Percentiles rank a stretch among this genome's conserved stretches.
phyloP scores from a whole-genome alignment of 2,797 vertebrate genomes.

The Antrozous pallidus region DNA sequence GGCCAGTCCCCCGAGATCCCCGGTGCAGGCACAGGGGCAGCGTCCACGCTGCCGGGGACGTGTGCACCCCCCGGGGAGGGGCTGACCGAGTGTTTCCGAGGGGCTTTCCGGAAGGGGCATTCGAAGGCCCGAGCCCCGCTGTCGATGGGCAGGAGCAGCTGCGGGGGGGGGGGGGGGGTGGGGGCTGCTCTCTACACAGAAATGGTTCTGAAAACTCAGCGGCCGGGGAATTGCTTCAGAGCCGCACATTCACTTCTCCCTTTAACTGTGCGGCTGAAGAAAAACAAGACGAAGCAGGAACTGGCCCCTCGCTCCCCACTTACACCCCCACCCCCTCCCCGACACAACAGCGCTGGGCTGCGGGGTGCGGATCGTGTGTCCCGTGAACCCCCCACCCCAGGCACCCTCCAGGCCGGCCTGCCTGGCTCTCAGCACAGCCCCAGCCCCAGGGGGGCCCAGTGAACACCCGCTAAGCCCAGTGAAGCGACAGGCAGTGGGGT shows the following conservation, averaged over 20 bases:
- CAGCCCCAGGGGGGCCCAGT: neutral
- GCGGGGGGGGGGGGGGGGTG: too few species aligned
- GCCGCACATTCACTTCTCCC: slow-evolving; percentile 67
- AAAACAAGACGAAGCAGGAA: slow-evolving; percentile 63
- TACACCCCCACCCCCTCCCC: too few species aligned
- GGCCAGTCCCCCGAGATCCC: neutral
- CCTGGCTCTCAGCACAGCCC: neutral
- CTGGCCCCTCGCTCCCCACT: neutral
- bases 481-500: neutral
- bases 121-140: too few species aligned
- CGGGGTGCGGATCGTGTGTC: rapidly evolving
- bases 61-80: too few species aligned
- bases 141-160: too few species aligned
- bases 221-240: too few species aligned
- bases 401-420: neutral
- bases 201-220: too few species aligned
- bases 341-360: neutral
- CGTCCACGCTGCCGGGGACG: too few species aligned
- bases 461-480: rapidly evolving
- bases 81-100: too few species aligned
- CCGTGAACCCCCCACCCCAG: neutral
- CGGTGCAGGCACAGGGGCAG: neutral
- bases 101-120: too few species aligned
- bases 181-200: too few species aligned
- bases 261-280: slow-evolving; percentile 53